Percentiles rank a stretch among this genome's conserved stretches.
These are phyloP conservation scores for Epinephelus coioides DNA, from an alignment of 2,797 vertebrate genomes.

Conservation along the genomic window DNA sequence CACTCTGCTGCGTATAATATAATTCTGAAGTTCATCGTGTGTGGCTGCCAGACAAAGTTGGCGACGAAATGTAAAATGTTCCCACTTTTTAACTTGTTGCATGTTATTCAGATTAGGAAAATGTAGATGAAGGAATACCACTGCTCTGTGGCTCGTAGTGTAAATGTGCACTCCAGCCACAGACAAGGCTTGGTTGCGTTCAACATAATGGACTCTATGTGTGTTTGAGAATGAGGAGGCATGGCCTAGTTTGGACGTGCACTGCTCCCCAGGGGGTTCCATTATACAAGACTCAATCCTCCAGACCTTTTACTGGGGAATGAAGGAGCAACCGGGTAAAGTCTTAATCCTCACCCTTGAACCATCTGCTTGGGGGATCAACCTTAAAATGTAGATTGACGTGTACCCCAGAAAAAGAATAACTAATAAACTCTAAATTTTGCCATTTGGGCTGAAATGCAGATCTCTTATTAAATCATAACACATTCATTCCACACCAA, in stretches of 20 bases:
- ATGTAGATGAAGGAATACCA: background rate
- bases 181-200: slow-evolving; percentile 33
- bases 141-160: background rate
- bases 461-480: slow-evolving; percentile 22
- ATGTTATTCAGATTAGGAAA: background rate
- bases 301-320: slow-evolving; percentile 63
- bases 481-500: background rate
- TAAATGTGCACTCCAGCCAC: slow-evolving; percentile 4
- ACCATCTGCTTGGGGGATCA: slow-evolving; percentile 72
- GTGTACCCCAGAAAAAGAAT: slow-evolving; percentile 23
- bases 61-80: background rate
- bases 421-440: slow-evolving; percentile 10
- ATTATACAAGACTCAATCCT: slow-evolving; percentile 71
- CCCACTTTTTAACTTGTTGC: slow-evolving; percentile 14
- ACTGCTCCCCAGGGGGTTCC: slow-evolving; percentile 58
- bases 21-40: background rate
- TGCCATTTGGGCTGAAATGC: slow-evolving; percentile 15
- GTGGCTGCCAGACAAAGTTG: background rate
- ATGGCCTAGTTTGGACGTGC: slow-evolving; percentile 68
- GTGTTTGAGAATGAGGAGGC: slow-evolving; percentile 53
- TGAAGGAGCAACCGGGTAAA: slow-evolving; percentile 67
- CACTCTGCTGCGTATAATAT: background rate
- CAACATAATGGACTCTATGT: slow-evolving; percentile 53
- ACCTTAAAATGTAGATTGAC: slow-evolving; percentile 45
- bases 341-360: slow-evolving; percentile 75